These are phyloP conservation scores for Pseudomyrmex gracilis DNA, from an alignment of 1,140 invertebrate genomes.

Conservation along the genomic window DNA sequence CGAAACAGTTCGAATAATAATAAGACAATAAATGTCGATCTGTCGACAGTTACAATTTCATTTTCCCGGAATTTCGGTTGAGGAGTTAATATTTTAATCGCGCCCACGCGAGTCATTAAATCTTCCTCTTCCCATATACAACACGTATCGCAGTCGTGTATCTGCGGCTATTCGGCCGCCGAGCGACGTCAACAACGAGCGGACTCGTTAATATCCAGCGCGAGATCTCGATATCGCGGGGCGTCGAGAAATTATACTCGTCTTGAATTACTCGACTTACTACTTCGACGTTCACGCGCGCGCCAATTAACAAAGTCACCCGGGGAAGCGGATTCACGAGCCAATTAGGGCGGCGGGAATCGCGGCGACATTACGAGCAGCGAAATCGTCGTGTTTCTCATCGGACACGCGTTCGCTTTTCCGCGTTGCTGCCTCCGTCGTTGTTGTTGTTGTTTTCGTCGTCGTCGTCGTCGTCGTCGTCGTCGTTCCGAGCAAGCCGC, in stretches of 20 bases:
- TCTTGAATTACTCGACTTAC: slow-evolving; percentile 45
- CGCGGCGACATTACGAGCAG: slow-evolving; percentile 10
- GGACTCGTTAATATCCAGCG: not conserved
- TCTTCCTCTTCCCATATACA: not conserved
- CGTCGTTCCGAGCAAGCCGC: not conserved
- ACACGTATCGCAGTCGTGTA: not conserved
- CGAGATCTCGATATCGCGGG: slow-evolving; percentile 23
- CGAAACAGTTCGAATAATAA: slow-evolving; percentile 30
- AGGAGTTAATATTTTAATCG: not conserved
- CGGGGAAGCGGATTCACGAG: slow-evolving; percentile 3
- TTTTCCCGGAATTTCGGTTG: not conserved
- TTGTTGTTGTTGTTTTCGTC: not conserved
- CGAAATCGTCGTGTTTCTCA: slow-evolving; percentile 22
- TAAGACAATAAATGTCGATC: slow-evolving; percentile 23
- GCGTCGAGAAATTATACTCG: slow-evolving; percentile 47
- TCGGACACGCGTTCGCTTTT: slow-evolving; percentile 33
- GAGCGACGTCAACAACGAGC: slow-evolving; percentile 2
- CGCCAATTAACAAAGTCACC: slow-evolving; percentile 57
- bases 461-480: not conserved
- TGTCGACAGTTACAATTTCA: not conserved
- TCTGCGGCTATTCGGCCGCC: not conserved
- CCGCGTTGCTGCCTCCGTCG: slow-evolving; percentile 36
- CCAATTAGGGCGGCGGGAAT: slow-evolving; percentile 41
- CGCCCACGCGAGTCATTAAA: not conserved
- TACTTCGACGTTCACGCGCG: slow-evolving; percentile 25